phyloP scores from a whole-genome alignment of 2,888 invertebrate genomes.

The Agrotis clavis region DNA sequence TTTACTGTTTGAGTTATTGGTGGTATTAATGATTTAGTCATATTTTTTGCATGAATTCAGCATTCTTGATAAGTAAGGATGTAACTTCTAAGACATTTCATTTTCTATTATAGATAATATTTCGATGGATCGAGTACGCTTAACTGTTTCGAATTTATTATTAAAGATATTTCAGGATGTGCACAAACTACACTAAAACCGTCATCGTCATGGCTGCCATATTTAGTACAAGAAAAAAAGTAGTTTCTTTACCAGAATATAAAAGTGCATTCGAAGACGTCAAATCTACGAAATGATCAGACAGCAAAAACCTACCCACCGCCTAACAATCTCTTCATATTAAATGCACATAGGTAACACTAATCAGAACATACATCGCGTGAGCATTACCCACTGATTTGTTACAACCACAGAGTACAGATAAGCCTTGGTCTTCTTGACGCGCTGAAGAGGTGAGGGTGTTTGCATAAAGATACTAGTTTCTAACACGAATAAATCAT shows the following conservation, averaged over 20 bases:
- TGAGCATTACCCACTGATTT: constrained; percentile 27
- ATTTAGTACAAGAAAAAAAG: neutral
- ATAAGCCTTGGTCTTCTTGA: neutral
- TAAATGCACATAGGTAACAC: constrained; percentile 28
- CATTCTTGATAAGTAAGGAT: neutral
- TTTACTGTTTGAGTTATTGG: constrained; percentile 20
- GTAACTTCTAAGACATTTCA: too few species aligned
- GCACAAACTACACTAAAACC: neutral
- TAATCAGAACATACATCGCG: constrained; percentile 43
- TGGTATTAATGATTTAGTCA: neutral
- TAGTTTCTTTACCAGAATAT: too few species aligned
- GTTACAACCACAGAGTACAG: constrained; percentile 4
- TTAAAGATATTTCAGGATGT: too few species aligned
- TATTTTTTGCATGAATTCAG: neutral
- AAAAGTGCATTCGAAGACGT: neutral
- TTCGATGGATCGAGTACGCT: too few species aligned
- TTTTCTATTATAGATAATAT: too few species aligned
- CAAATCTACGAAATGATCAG: neutral
- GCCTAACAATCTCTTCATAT: constrained; percentile 25
- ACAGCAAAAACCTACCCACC: neutral
- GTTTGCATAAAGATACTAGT: too few species aligned
- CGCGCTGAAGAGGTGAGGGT: too few species aligned
- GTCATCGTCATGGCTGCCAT: too few species aligned
- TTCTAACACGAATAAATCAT: too few species aligned
- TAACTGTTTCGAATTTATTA: too few species aligned